A percentile compares a stretch with the other conserved stretches of the same genome.
phyloP scores from a whole-genome alignment of 2,888 invertebrate genomes.

The Dasypolia templi region DNA sequence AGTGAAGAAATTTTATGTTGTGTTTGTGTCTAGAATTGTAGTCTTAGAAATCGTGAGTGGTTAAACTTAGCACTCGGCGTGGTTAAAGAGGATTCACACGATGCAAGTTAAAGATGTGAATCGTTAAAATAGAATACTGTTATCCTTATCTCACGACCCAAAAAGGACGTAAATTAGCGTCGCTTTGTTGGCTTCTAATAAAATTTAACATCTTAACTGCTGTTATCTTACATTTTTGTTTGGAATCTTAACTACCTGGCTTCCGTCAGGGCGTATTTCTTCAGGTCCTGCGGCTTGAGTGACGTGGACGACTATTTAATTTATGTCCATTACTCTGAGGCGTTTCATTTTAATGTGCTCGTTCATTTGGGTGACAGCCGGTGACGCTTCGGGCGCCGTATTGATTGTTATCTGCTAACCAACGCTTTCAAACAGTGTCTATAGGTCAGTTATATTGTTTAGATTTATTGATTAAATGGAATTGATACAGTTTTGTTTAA shows the following conservation, averaged over 20 bases:
- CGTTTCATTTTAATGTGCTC: constrained; percentile 88
- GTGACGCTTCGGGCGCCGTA: constrained; percentile 88
- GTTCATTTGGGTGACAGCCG: constrained; percentile 85
- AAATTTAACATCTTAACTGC: constrained; percentile 88
- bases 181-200: constrained; percentile 88
- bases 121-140: constrained; percentile 67
- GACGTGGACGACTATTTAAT: constrained; percentile 88
- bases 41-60: constrained; percentile 50
- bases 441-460: constrained; percentile 77
- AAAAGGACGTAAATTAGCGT: constrained; percentile 86
- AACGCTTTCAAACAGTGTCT: constrained; percentile 73
- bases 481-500: constrained; percentile 62
- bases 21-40: constrained; percentile 56
- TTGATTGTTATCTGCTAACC: constrained; percentile 85
- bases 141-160: constrained; percentile 72
- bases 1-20: constrained; percentile 63
- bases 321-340: constrained; percentile 86
- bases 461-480: constrained; percentile 69
- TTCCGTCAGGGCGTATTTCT: constrained; percentile 86
- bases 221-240: constrained; percentile 89
- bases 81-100: constrained; percentile 50
- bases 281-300: constrained; percentile 83
- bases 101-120: constrained; percentile 35
- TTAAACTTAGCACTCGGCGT: constrained; percentile 24
- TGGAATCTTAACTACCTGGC: constrained; percentile 89